phyloP scores from a whole-genome alignment of 2,113 vertebrate genomes.

The Mirza zaza region DNA sequence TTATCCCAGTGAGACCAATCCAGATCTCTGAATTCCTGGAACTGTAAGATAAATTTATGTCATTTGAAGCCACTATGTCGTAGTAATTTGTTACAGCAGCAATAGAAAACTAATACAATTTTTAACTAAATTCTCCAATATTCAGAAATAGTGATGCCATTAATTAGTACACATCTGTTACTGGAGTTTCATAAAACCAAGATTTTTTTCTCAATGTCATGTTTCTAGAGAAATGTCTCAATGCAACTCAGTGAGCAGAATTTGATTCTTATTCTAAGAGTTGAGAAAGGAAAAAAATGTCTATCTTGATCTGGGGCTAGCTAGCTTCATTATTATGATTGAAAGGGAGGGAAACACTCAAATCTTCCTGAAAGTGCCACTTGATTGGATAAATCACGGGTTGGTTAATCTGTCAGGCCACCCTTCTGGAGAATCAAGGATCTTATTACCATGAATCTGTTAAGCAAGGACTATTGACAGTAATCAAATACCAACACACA shows the following conservation, averaged over 20 bases:
- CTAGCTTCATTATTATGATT: conserved; percentile 49
- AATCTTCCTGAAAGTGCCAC: conserved; percentile 28
- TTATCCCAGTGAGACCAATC: not conserved
- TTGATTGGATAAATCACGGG: conserved; percentile 64
- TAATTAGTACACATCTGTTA: not conserved
- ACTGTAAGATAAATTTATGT: not conserved
- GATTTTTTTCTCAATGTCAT: not conserved
- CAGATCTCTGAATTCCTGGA: not conserved
- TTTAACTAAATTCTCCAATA: not conserved
- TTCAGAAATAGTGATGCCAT: not conserved
- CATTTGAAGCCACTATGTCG: not conserved
- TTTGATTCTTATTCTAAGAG: conserved; percentile 17
- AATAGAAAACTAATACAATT: not conserved
- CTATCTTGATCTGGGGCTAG: not conserved
- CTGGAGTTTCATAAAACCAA: conserved; percentile 9
- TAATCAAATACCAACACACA: conserved; percentile 60
- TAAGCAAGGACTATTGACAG: conserved; percentile 31
- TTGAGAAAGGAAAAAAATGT: not conserved
- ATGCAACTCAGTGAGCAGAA: not conserved
- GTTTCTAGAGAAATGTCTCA: not conserved
- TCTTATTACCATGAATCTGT: conserved; percentile 64
- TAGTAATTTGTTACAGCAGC: not conserved
- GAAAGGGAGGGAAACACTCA: conserved; percentile 50
- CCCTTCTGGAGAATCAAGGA: conserved; percentile 51
- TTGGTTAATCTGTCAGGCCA: conserved; percentile 59